Conservation (phyloP, 2,888 invertebrate species). For the Liopterus haemorrhoidalis region DNA sequence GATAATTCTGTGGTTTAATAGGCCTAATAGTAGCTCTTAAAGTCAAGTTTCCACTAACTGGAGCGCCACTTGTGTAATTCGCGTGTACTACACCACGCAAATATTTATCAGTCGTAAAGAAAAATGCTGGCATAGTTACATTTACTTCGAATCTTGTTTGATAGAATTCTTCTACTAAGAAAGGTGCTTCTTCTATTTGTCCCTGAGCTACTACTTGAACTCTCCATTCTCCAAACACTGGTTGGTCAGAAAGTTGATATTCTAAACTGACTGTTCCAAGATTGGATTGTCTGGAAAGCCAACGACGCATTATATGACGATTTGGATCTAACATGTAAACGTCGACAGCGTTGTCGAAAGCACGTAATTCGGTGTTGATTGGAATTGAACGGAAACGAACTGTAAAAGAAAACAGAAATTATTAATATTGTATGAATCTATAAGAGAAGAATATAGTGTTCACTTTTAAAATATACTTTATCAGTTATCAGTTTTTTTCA, state of each 20-base stretch:
- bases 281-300: constrained; percentile 90
- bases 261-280: constrained; percentile 88
- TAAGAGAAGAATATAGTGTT: constrained; percentile 6
- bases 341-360: constrained; percentile 85
- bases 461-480: not conserved
- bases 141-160: constrained; percentile 91
- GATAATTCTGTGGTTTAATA: constrained; percentile 46
- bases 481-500: too few relatives aligned
- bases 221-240: constrained; percentile 87
- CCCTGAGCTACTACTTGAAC: constrained; percentile 84
- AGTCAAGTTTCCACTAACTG: constrained; percentile 83
- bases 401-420: constrained; percentile 44
- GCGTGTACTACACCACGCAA: constrained; percentile 85
- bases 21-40: constrained; percentile 72
- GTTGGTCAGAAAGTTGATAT: constrained; percentile 87
- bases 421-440: constrained; percentile 10
- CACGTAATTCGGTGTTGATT: constrained; percentile 84
- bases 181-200: constrained; percentile 78
- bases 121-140: constrained; percentile 92
- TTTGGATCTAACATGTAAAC: constrained; percentile 88
- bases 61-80: constrained; percentile 91
- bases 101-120: constrained; percentile 78
- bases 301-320: constrained; percentile 80
- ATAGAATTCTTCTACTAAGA: constrained; percentile 90
- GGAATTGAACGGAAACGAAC: constrained; percentile 88